Evolutionary conservation across 1,140 invertebrate genomes (phyloP), one percentile per base, ranked within the genome.

Genomic region (Battus philenor): DNA sequence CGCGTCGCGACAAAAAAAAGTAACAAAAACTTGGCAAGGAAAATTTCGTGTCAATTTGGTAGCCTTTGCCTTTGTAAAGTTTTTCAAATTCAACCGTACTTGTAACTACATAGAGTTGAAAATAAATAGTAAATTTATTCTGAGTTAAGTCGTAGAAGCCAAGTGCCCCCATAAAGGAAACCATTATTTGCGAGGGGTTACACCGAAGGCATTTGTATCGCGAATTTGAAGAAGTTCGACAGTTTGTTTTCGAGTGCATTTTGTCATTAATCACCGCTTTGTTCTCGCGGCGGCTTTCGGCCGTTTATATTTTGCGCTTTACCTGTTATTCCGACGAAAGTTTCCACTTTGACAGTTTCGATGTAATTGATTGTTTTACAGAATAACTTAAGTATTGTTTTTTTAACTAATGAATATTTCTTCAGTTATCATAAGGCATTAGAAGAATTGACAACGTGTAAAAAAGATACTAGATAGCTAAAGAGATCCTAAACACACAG

Each of bases 181-280:
- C 80, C 77, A 84, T 84, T 84, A 84, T 81, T 84, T 78, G 49
- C 67, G 73, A 70, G 69, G 74, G 77, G 71, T 74, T 81, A 76
- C 71, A 70, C 66, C 65, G 60, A 65, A 63, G 63, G 69, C 77
- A 73, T 84, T 81, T 84, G 80, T 84, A 81, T 78, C 58, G 74
- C 55, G 77, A 68, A 80, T 84, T 84, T 84, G 80, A 81, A 84
- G 80, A 84, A 84, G 74, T 84, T 84, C 75, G 77, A 81, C 80
- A 80, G 77, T 84, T 84, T 81, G 77, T 81, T 78, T 75, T 76
- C 80, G 76, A 84, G 80, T 81, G 80, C 80, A 84, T 84, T 84
- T 80, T 56, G 65, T 78, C 80, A 84, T 84, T 84, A 84, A 84
- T 84, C 80, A 84, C 76, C 75, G 77, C 81, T 84, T 81, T 84